phyloP scores from a whole-genome alignment of 2,113 vertebrate species.

The Myxocyprinus asiaticus region DNA sequence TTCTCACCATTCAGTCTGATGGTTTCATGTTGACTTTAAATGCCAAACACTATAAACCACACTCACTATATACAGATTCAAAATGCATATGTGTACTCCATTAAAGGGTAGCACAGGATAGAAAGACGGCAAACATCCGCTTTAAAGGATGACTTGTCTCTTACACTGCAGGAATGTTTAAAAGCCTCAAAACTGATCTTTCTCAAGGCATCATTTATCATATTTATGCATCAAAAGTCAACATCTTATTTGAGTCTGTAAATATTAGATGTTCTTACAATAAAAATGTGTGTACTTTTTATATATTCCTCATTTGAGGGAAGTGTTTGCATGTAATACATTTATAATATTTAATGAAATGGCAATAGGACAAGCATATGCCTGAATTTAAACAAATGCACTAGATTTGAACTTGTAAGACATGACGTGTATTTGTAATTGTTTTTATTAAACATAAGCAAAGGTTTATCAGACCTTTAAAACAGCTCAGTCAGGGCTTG shows the following conservation, averaged over 20 bases:
- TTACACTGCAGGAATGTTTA: neutral
- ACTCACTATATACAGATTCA: too few species aligned
- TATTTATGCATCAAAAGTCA: constrained; percentile 66
- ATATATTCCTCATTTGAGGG: constrained; percentile 32
- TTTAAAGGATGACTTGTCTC: neutral
- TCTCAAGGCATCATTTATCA: neutral
- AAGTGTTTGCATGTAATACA: constrained; percentile 60
- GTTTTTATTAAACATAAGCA: too few species aligned
- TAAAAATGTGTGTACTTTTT: constrained; percentile 45
- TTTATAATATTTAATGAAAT: constrained; percentile 57
- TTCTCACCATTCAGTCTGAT: too few species aligned
- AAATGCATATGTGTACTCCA: too few species aligned
- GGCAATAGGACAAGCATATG: constrained; percentile 61
- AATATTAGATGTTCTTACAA: constrained; percentile 46
- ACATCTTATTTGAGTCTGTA: constrained; percentile 62
- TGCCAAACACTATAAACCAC: too few species aligned
- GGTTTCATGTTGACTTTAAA: too few species aligned
- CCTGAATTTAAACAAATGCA: neutral
- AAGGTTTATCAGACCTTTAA: too few species aligned
- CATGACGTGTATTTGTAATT: too few species aligned
- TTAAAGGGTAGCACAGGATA: too few species aligned
- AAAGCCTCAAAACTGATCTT: constrained; percentile 3
- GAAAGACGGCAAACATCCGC: too few species aligned
- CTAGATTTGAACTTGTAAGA: neutral
- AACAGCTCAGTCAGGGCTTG: too few species aligned